Base-by-base conservation (phyloP, 2,113 vertebrate genomes). In the Takifugu flavidus region DNA sequence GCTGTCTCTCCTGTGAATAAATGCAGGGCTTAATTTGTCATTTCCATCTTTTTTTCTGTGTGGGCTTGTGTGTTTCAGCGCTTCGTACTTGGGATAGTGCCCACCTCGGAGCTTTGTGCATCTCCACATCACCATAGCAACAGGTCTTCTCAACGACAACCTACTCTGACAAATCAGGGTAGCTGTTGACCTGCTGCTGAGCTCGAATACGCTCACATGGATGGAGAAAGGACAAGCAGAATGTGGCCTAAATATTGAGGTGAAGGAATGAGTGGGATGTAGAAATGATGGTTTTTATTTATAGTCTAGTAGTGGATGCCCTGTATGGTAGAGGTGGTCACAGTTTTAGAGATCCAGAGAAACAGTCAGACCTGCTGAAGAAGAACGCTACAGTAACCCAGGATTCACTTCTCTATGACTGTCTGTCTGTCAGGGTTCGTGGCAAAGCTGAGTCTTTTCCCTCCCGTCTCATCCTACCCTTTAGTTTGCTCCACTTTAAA, bases 61-160 rank as follows among this genome's bases (percentile, higher is more conserved):
- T 82, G 60, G 79, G 75, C 55, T 42, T 3, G 20, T 44, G 73
- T 1, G 53, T 64, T 64, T 47, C 10, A 66, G 65, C 26, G 8
- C 49, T 46, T 57, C 5, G n/a, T 68, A 58, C 65, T 39, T 20
- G 53, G 73, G 34, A 44, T 15, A 49, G 78, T 46, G 67, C 55
- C 66, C 20, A 56, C 73, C 66, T 71, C 27, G 2, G 34, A 82
- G 68, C 56, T 29, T 26, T 62, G 49, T 57, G 78, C 82, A 61
- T 85, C 54, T 43, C 59, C 0, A 20, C 11, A 62, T 82, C 65
- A 54, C 59, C 80, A 75, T 68, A 72, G 82, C 82, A 89, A 89
- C 85, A 82, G 71, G 80, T 85, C 60, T 65, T 72, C 69, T 75
- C 72, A 5, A 67, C 52, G n/a, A 52, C 31, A 49, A 73, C 61